phyloP scores from a whole-genome alignment of 64 coral and sea anemone genomes.

The Hydrozoanthus tunicans region DNA sequence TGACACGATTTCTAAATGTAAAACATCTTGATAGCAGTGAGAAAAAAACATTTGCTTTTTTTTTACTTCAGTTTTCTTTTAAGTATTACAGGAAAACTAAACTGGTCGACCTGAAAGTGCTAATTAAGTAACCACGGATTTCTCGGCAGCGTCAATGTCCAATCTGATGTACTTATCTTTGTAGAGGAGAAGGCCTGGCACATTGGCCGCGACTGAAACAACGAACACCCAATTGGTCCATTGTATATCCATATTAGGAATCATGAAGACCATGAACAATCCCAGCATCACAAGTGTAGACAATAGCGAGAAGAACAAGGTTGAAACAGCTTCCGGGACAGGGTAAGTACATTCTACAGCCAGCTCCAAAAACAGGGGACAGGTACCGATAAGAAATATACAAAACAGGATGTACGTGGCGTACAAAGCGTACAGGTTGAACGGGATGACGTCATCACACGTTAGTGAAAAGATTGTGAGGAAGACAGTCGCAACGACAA shows the following conservation, averaged over 20 bases:
- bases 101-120: no score
- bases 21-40: no score
- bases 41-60: no score
- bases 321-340: slow-evolving; percentile 47
- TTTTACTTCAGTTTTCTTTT: no score
- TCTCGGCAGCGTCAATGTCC: slow-evolving; percentile 22
- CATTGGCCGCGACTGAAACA: slow-evolving; percentile 23
- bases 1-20: no score
- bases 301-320: slow-evolving; percentile 9
- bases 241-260: slow-evolving; percentile 64
- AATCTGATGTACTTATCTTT: slow-evolving; percentile 60
- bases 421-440: slow-evolving; percentile 22
- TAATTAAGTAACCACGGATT: no score
- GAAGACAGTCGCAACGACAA: background rate
- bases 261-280: slow-evolving; percentile 58
- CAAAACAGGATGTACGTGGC: slow-evolving; percentile 9
- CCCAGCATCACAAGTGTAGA: slow-evolving; percentile 23
- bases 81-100: no score
- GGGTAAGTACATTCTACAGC: slow-evolving; percentile 67
- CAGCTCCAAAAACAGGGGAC: slow-evolving; percentile 61
- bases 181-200: slow-evolving; percentile 54
- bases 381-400: slow-evolving; percentile 40
- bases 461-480: slow-evolving; percentile 52
- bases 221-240: slow-evolving; percentile 75
- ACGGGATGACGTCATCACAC: slow-evolving; percentile 54